Evolutionary conservation across 1,140 invertebrate species (phyloP).

Genomic region (Drosophila mojavensis): DNA sequence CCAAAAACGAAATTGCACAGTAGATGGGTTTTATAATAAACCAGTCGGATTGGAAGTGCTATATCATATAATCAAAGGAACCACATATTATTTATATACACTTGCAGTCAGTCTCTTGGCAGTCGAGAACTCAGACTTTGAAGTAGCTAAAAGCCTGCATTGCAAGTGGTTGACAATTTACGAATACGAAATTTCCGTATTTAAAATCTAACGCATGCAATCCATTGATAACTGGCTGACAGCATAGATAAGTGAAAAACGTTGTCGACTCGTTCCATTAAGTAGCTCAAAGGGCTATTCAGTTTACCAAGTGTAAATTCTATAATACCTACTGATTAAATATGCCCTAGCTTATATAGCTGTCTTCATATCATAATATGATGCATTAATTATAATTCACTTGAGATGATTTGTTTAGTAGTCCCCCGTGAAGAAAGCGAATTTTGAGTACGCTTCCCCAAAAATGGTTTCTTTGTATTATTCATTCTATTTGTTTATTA

Average conservation of each 20-base stretch:
- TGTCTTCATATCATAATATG: too few species aligned
- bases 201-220: not conserved
- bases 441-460: too few species aligned
- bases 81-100: conserved; percentile 23
- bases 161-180: not conserved
- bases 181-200: too few species aligned
- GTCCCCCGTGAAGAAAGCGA: too few species aligned
- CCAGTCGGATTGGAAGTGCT: not conserved
- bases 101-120: conserved; percentile 8
- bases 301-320: conserved; percentile 11
- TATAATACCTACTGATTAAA: not conserved
- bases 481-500: too few species aligned
- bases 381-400: too few species aligned
- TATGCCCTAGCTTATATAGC: too few species aligned
- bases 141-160: not conserved
- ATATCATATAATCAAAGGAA: conserved; percentile 31
- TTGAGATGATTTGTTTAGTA: too few species aligned
- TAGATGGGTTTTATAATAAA: not conserved
- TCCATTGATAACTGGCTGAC: not conserved
- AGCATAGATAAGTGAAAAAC: conserved; percentile 57
- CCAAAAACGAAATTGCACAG: conserved; percentile 5
- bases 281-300: conserved; percentile 3
- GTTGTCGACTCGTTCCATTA: conserved; percentile 37
- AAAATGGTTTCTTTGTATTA: too few species aligned
- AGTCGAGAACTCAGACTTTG: conserved; percentile 11